Evolutionary conservation across 2,888 invertebrate species (phyloP).

Genomic region (Cataglyphis livida): DNA sequence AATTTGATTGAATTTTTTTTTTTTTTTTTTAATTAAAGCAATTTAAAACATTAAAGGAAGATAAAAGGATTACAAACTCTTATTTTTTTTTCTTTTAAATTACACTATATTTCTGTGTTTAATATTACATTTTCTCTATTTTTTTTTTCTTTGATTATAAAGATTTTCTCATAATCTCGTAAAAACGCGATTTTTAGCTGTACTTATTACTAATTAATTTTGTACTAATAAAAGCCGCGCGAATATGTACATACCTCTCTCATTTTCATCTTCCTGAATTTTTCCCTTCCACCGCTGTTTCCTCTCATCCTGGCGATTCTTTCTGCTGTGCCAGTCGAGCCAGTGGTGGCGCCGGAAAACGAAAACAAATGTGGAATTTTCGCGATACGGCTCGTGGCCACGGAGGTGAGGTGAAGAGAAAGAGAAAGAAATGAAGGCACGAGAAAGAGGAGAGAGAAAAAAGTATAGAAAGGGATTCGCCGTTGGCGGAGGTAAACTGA

Average conservation of each 20-base stretch:
- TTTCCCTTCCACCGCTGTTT: conserved; percentile 18
- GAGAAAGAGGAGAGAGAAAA: conserved; percentile 14
- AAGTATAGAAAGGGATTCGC: conserved; percentile 30
- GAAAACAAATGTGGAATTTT: conserved; percentile 78
- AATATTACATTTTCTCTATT: background rate
- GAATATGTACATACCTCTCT: conserved; percentile 18
- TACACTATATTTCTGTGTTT: background rate
- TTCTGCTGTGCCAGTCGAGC: conserved; percentile 47
- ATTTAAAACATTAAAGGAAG: background rate
- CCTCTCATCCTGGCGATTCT: conserved; percentile 48
- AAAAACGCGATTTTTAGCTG: background rate
- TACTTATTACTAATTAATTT: background rate
- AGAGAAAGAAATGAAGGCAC: conserved; percentile 7
- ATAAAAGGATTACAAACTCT: background rate
- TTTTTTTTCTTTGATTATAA: background rate
- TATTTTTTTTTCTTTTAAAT: background rate
- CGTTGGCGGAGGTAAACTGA: conserved; percentile 50
- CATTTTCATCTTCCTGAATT: conserved; percentile 1
- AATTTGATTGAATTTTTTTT: background rate
- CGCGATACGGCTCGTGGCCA: conserved; percentile 63
- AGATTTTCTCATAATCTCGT: background rate
- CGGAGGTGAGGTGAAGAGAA: conserved; percentile 42
- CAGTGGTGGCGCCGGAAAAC: conserved; percentile 47
- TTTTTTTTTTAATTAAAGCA: background rate
- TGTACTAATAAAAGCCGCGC: background rate